Evolutionary conservation across 2,888 invertebrate species (phyloP).

Genomic region (Volucella inanis): DNA sequence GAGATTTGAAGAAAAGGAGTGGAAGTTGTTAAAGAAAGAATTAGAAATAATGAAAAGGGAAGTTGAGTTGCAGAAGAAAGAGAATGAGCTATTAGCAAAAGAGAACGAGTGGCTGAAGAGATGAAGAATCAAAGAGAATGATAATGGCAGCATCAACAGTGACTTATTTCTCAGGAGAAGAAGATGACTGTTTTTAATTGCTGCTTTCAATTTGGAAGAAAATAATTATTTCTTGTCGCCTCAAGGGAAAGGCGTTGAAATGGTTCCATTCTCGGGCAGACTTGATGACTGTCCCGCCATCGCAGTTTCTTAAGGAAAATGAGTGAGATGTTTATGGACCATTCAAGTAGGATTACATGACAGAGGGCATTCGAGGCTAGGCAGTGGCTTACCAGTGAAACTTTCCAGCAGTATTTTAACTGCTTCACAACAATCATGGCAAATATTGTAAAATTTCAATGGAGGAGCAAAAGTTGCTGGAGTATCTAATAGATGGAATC

Average conservation of each 20-base stretch:
- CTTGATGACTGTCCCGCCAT: neutral
- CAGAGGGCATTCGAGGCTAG: conserved; percentile 1
- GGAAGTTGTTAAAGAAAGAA: neutral
- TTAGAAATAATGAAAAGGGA: conserved; percentile 5
- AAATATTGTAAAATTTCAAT: conserved; percentile 28
- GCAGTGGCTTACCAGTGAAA: conserved; percentile 12
- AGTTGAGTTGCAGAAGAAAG: neutral
- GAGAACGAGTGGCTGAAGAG: conserved; percentile 4
- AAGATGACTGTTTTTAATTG: too few relatives aligned
- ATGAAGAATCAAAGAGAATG: conserved; percentile 4
- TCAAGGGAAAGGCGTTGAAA: neutral
- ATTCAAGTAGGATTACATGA: neutral
- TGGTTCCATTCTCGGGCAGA: neutral
- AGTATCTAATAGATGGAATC: conserved; percentile 22
- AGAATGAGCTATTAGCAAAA: neutral
- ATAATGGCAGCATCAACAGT: neutral
- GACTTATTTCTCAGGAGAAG: too few relatives aligned
- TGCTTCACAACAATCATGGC: neutral
- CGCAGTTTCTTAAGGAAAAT: neutral
- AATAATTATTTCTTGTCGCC: too few relatives aligned
- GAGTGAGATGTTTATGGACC: conserved; percentile 5
- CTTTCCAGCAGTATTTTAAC: neutral
- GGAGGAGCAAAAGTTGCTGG: conserved; percentile 14
- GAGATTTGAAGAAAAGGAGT: conserved; percentile 3
- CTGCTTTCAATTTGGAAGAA: too few relatives aligned